These are phyloP conservation scores for Tetramorium alpestre DNA, from an alignment of 1,140 invertebrate genomes.

Conservation along the genomic window DNA sequence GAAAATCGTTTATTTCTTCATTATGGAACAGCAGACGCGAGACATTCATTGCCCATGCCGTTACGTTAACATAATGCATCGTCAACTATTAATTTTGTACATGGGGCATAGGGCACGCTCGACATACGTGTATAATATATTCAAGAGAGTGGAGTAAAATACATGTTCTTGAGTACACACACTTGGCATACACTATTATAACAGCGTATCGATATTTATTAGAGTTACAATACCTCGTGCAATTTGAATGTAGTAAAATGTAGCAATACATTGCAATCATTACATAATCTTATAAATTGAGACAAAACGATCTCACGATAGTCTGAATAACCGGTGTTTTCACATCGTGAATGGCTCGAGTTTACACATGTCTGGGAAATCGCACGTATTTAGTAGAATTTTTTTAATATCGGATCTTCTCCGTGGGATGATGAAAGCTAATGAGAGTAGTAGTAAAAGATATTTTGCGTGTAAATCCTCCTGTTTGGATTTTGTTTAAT, in stretches of 20 bases:
- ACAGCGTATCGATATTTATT: constrained; percentile 1
- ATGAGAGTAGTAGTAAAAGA: background rate
- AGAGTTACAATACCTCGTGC: background rate
- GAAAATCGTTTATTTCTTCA: background rate
- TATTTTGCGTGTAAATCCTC: background rate
- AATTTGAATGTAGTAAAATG: constrained; percentile 1
- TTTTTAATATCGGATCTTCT: background rate
- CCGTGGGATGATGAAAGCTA: background rate
- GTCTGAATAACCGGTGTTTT: background rate
- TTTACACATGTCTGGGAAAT: background rate
- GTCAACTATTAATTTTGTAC: constrained; percentile 9
- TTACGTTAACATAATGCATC: background rate
- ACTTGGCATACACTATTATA: background rate
- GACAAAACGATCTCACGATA: background rate
- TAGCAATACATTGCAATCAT: background rate
- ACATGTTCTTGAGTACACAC: background rate
- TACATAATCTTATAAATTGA: background rate
- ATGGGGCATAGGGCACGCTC: background rate
- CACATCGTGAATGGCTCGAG: background rate
- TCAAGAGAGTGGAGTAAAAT: constrained; percentile 10
- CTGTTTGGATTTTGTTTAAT: constrained; percentile 8
- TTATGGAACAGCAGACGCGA: background rate
- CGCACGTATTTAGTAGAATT: background rate
- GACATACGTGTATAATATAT: background rate
- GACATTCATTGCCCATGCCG: no score